Conservation (phyloP, 1,140 invertebrate species). For the Cotesia vestalis region DNA sequence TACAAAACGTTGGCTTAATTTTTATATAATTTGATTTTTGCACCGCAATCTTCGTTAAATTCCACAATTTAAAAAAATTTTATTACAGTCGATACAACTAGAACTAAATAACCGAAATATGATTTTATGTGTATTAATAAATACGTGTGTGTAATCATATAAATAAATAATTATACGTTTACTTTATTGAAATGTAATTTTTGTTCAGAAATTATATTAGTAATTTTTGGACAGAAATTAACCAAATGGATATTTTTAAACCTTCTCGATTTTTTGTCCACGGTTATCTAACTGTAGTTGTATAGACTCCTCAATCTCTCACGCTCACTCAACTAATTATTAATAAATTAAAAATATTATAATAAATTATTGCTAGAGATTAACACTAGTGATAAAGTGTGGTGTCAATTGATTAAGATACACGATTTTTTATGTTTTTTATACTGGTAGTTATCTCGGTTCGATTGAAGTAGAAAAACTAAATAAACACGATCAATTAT, state of each 20-base stretch:
- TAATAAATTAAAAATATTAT: too few relatives aligned
- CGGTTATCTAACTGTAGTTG: too few relatives aligned
- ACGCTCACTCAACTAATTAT: too few relatives aligned
- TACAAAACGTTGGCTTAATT: background rate
- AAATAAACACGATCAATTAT: slow-evolving; percentile 4
- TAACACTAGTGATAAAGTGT: background rate
- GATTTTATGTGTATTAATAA: too few relatives aligned
- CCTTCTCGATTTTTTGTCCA: too few relatives aligned
- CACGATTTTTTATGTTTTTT: slow-evolving; percentile 25
- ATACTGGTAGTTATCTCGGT: slow-evolving; percentile 16
- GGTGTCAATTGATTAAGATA: slow-evolving; percentile 15
- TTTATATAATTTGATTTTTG: background rate
- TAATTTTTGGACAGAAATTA: background rate
- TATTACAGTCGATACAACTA: background rate
- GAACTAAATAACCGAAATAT: too few relatives aligned
- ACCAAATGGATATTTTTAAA: too few relatives aligned
- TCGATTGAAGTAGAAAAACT: slow-evolving; percentile 3
- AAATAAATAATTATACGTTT: too few relatives aligned
- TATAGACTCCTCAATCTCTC: too few relatives aligned
- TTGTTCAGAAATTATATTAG: background rate
- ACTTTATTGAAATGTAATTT: background rate
- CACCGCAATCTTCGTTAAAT: slow-evolving; percentile 31
- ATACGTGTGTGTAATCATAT: too few relatives aligned
- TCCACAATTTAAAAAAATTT: slow-evolving; percentile 14
- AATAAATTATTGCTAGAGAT: background rate